A percentile compares a stretch with the other conserved stretches of the same genome.
phyloP scores from a whole-genome alignment of 2,797 vertebrate genomes.

The Erethizon dorsatum region DNA sequence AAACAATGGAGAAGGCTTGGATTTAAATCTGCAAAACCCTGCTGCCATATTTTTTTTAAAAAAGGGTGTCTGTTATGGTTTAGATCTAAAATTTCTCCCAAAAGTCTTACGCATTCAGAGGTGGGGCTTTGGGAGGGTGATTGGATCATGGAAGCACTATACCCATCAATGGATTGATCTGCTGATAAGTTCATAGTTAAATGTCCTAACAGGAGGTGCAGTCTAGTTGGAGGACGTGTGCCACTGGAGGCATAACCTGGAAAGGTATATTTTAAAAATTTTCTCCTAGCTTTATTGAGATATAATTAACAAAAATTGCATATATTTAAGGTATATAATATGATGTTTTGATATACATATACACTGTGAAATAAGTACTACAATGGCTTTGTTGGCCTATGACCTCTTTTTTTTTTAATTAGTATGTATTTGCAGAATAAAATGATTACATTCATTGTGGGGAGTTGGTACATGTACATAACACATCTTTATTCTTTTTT shows the following conservation, averaged over 20 bases:
- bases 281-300: not conserved
- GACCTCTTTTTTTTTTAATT: not conserved
- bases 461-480: not conserved
- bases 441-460: not conserved
- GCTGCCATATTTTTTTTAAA: not conserved
- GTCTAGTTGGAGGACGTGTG: not conserved
- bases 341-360: not conserved
- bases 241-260: not conserved
- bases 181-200: not conserved
- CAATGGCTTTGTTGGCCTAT: not conserved
- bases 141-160: not conserved
- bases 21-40: not conserved
- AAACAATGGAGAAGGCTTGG: not conserved
- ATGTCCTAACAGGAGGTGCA: not conserved
- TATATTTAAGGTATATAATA: not conserved
- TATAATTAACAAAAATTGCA: not conserved
- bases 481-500: not conserved
- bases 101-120: not conserved
- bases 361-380: not conserved
- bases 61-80: not conserved
- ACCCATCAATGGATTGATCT: not conserved
- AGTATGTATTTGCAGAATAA: not conserved
- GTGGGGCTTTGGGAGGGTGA: not conserved
- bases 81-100: not conserved
- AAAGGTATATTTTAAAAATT: not conserved